Evolutionary conservation across 2,113 vertebrate genomes (phyloP).

Genomic region (Macheiramphus alcinus): DNA sequence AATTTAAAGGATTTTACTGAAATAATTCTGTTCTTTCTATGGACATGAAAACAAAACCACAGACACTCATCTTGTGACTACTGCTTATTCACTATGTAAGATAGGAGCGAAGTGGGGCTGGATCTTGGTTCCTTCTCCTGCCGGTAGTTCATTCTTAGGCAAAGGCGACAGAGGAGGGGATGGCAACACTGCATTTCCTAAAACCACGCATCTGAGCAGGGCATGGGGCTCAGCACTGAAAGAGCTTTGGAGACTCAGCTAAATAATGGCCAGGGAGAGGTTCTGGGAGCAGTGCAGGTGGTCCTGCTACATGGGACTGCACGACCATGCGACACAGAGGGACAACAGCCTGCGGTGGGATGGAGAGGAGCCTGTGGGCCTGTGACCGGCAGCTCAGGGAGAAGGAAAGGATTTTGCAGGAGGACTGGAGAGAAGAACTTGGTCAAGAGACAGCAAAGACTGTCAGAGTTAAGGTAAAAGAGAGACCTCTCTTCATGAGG

Average conservation of each 20-base stretch:
- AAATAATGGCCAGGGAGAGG: background rate
- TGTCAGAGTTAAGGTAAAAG: background rate
- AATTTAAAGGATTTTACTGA: background rate
- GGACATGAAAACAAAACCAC: background rate
- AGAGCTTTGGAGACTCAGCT: background rate
- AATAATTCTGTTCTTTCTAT: background rate
- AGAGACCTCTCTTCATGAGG: background rate
- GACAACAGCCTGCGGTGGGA: rapidly evolving
- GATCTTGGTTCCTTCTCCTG: background rate
- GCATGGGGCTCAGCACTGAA: background rate
- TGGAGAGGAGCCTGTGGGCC: background rate
- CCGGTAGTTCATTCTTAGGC: rapidly evolving
- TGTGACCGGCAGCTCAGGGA: background rate
- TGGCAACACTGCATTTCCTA: background rate
- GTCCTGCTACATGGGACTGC: background rate
- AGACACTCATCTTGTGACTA: background rate
- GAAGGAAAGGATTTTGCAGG: background rate
- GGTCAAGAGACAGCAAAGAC: background rate
- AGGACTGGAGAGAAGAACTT: background rate
- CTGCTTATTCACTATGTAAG: background rate
- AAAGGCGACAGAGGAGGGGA: background rate
- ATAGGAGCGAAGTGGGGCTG: rapidly evolving
- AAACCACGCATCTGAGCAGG: background rate
- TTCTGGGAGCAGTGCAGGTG: background rate
- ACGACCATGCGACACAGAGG: rapidly evolving